Evolutionary conservation across 2,797 vertebrate species (phyloP).

Genomic region (Cossypha polioptera): DNA sequence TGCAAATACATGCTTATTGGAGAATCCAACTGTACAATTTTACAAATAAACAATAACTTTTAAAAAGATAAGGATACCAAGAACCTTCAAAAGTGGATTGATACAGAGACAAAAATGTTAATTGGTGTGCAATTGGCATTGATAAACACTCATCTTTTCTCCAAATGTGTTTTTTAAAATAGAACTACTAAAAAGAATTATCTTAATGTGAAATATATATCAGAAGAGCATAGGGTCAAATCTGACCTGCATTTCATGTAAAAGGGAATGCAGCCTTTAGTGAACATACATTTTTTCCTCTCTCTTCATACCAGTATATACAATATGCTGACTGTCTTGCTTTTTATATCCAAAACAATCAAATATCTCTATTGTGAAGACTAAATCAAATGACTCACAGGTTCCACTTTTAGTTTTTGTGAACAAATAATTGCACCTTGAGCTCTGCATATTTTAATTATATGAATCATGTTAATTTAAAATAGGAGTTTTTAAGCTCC

Average conservation of each 20-base stretch:
- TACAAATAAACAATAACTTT: neutral
- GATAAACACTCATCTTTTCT: neutral
- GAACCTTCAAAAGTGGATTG: neutral
- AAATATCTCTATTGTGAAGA: neutral
- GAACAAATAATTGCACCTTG: neutral
- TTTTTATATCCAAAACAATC: neutral
- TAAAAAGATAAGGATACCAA: conserved; percentile 2
- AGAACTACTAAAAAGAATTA: neutral
- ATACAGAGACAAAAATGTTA: neutral
- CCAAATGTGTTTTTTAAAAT: neutral
- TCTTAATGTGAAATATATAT: neutral
- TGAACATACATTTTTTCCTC: fast-evolving
- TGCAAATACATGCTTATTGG: neutral
- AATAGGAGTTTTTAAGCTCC: neutral
- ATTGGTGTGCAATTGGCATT: neutral
- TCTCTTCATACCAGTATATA: neutral
- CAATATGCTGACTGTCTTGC: neutral
- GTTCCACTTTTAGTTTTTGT: neutral
- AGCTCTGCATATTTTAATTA: neutral
- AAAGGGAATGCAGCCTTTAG: neutral
- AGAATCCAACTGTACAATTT: neutral
- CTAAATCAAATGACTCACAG: neutral
- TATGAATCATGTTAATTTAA: neutral
- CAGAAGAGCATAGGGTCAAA: neutral
- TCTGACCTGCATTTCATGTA: neutral